phyloP scores from a whole-genome alignment of 2,888 invertebrate species.

The Ectemnius continuus region DNA sequence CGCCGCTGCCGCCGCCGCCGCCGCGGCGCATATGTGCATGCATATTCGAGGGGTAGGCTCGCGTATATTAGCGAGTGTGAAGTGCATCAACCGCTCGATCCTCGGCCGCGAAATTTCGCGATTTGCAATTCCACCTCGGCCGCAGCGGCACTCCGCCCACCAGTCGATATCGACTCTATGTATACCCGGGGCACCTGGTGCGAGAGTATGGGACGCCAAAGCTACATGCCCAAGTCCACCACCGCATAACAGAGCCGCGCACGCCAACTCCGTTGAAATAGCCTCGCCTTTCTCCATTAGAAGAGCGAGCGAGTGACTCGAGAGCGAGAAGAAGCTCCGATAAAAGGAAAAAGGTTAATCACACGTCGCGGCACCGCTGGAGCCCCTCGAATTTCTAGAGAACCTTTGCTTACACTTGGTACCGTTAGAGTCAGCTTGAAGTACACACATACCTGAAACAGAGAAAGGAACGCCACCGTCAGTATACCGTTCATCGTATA shows the following conservation, averaged over 20 bases:
- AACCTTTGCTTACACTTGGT: neutral
- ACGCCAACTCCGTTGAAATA: neutral
- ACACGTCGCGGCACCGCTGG: neutral
- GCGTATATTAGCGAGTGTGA: slow-evolving; percentile 10
- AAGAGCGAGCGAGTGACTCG: neutral
- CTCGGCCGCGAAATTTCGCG: slow-evolving; percentile 21
- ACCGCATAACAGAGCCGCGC: slow-evolving; percentile 3
- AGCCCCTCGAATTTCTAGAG: neutral
- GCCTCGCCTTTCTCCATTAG: neutral
- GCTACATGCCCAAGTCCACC: neutral
- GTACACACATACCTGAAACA: slow-evolving; percentile 54
- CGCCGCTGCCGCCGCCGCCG: neutral
- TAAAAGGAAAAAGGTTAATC: slow-evolving; percentile 2
- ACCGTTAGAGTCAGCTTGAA: neutral
- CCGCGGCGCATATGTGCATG: slow-evolving; percentile 12
- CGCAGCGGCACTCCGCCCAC: slow-evolving; percentile 7
- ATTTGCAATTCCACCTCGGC: slow-evolving; percentile 28
- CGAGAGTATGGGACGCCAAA: neutral
- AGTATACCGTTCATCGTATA: neutral
- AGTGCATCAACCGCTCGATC: slow-evolving; percentile 30
- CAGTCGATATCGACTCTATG: slow-evolving; percentile 10
- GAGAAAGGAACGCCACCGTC: slow-evolving; percentile 14
- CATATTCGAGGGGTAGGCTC: slow-evolving; percentile 9
- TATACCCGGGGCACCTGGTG: neutral
- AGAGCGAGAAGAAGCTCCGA: no score